Conservation (phyloP, 2,888 invertebrate species). For the Xestia xanthographa region DNA sequence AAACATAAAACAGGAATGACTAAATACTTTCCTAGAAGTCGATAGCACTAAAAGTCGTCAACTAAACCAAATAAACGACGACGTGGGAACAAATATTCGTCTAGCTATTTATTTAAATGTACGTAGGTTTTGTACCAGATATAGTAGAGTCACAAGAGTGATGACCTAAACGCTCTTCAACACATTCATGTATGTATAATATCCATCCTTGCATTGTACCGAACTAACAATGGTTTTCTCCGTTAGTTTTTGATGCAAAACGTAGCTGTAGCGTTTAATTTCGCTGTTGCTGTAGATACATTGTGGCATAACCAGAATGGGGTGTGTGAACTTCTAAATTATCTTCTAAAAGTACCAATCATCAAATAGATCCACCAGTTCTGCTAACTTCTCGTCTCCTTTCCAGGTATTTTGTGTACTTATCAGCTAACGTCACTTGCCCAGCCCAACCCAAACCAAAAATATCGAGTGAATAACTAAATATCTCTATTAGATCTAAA, state of each 20-base stretch:
- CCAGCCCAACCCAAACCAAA: constrained; percentile 2
- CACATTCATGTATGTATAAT: constrained; percentile 3
- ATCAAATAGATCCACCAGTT: neutral
- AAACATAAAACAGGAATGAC: constrained; percentile 35
- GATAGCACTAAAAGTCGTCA: constrained; percentile 41
- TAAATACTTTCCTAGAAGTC: constrained; percentile 48
- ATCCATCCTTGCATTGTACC: constrained; percentile 13
- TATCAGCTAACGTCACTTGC: constrained; percentile 2
- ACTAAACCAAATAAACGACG: constrained; percentile 53
- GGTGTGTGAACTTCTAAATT: neutral
- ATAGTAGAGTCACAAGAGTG: constrained; percentile 27
- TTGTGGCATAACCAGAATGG: neutral
- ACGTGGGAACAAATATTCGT: constrained; percentile 51
- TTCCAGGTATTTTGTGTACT: neutral
- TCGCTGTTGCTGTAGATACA: neutral
- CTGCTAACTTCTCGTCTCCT: constrained; percentile 1
- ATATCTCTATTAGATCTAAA: constrained; percentile 12
- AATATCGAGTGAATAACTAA: neutral
- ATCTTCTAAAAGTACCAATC: neutral
- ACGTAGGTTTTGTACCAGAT: constrained; percentile 29
- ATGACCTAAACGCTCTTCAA: constrained; percentile 37
- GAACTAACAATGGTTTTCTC: constrained; percentile 25
- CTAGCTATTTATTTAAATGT: constrained; percentile 30
- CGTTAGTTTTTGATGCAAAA: constrained; percentile 19
- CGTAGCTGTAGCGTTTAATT: neutral